Evolutionary conservation across 1,140 invertebrate species (phyloP).

Genomic region (Ooceraea biroi): DNA sequence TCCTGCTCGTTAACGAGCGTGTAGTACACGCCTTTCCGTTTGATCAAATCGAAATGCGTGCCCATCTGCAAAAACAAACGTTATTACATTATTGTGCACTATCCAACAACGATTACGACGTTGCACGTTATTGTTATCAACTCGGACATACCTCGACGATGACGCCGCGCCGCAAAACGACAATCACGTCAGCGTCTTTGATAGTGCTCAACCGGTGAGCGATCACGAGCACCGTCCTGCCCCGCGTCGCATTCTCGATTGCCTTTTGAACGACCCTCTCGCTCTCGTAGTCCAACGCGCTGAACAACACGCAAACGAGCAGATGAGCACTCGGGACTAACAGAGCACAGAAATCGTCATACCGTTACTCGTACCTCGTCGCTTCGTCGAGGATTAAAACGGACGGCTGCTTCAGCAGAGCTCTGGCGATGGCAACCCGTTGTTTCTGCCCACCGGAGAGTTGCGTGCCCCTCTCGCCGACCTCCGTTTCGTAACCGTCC

Average conservation of each 20-base stretch:
- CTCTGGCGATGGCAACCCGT: slow-evolving; percentile 95
- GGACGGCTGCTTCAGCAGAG: slow-evolving; percentile 94
- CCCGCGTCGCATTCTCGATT: slow-evolving; percentile 91
- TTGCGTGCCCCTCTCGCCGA: slow-evolving; percentile 96
- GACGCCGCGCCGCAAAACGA: slow-evolving; percentile 93
- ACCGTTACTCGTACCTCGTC: slow-evolving; percentile 89
- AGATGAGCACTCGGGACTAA: not conserved
- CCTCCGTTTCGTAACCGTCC: slow-evolving; percentile 93
- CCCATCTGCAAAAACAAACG: slow-evolving; percentile 87
- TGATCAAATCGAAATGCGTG: slow-evolving; percentile 87
- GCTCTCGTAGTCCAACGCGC: slow-evolving; percentile 95
- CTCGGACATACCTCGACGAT: slow-evolving; percentile 91
- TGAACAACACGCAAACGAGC: slow-evolving; percentile 81
- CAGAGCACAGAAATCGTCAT: not conserved
- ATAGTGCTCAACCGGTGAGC: slow-evolving; percentile 96
- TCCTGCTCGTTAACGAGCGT: slow-evolving; percentile 89
- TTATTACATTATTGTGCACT: slow-evolving; percentile 57
- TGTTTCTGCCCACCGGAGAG: slow-evolving; percentile 97
- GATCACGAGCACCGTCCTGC: slow-evolving; percentile 95
- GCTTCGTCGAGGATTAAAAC: slow-evolving; percentile 96
- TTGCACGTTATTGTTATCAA: slow-evolving; percentile 60
- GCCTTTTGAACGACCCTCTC: slow-evolving; percentile 95
- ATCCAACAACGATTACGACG: slow-evolving; percentile 41
- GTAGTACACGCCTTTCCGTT: slow-evolving; percentile 90
- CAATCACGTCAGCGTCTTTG: slow-evolving; percentile 94